A percentile compares a stretch with the other conserved stretches of the same genome.
These are phyloP conservation scores for Nesospiza acunhae DNA, from an alignment of 2,113 vertebrate species.

Conservation along the genomic window DNA sequence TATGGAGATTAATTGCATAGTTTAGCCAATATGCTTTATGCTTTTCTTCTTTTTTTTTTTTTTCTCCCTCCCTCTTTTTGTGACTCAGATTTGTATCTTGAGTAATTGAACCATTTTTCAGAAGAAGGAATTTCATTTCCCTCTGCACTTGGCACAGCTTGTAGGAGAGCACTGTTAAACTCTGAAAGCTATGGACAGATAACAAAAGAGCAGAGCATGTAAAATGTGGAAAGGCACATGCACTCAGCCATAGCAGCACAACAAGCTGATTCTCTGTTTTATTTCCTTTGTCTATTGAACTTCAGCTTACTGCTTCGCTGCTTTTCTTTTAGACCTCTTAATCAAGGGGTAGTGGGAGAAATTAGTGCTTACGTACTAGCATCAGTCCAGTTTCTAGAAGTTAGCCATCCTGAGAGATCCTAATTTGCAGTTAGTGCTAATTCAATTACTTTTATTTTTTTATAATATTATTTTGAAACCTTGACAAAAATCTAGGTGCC, in stretches of 20 bases:
- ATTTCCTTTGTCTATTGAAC: not conserved
- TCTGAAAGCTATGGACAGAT: not conserved
- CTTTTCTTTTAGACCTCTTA: not conserved
- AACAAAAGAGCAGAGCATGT: not conserved
- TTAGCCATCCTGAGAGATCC: not conserved
- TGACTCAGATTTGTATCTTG: not conserved
- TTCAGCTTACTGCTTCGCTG: not conserved
- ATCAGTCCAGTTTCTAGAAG: not conserved
- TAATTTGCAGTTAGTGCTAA: not conserved
- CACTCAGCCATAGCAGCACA: not conserved
- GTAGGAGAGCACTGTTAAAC: not conserved
- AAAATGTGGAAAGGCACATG: not conserved
- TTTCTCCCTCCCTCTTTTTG: not conserved
- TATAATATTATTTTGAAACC: not conserved
- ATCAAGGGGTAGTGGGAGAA: not conserved
- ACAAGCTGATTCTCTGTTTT: not conserved
- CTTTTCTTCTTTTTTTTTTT: not conserved
- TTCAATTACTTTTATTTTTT: not conserved
- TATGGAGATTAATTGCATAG: not conserved
- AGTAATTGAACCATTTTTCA: not conserved
- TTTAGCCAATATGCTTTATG: not conserved
- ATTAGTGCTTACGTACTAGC: not conserved
- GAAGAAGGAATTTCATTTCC: not conserved
- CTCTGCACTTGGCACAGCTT: not conserved
- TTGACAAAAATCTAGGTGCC: not conserved